phyloP scores from a whole-genome alignment of 1,140 invertebrate genomes.

The Agrypnia vestita region DNA sequence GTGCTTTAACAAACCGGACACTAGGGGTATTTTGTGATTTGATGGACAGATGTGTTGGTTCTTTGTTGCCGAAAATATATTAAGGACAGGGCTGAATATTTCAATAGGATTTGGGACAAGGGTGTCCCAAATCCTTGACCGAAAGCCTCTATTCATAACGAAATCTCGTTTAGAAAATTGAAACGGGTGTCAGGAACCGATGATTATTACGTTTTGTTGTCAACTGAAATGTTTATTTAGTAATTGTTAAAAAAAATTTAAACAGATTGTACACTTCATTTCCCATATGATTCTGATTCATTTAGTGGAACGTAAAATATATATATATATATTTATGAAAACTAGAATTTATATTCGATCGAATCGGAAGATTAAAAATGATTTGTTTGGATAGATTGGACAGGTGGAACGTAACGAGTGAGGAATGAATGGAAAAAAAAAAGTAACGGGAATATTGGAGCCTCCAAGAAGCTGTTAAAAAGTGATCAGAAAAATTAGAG shows the following conservation, averaged over 20 bases:
- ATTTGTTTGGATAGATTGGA: not conserved
- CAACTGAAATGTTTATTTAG: not conserved
- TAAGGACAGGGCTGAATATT: slow-evolving; percentile 1
- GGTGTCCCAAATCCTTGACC: slow-evolving; percentile 33
- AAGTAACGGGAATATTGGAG: too few relatives aligned
- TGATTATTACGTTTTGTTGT: slow-evolving; percentile 11
- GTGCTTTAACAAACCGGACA: not conserved
- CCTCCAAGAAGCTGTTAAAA: too few relatives aligned
- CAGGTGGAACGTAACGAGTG: too few relatives aligned
- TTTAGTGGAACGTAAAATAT: too few relatives aligned
- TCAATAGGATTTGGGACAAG: slow-evolving; percentile 23
- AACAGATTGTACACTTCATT: too few relatives aligned
- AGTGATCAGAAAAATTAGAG: too few relatives aligned
- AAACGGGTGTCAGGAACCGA: not conserved
- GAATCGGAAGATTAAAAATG: not conserved
- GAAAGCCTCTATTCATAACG: slow-evolving; percentile 15
- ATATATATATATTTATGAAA: too few relatives aligned
- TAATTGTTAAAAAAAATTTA: too few relatives aligned
- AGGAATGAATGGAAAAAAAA: too few relatives aligned
- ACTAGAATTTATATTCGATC: not conserved
- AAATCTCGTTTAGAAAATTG: slow-evolving; percentile 15
- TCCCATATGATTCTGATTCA: too few relatives aligned
- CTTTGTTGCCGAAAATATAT: not conserved
- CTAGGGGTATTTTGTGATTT: not conserved
- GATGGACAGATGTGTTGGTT: not conserved